Percentiles rank a stretch among this genome's conserved stretches.
These are phyloP conservation scores for Eristalis tenax DNA, from an alignment of 2,888 invertebrate species.

Conservation along the genomic window DNA sequence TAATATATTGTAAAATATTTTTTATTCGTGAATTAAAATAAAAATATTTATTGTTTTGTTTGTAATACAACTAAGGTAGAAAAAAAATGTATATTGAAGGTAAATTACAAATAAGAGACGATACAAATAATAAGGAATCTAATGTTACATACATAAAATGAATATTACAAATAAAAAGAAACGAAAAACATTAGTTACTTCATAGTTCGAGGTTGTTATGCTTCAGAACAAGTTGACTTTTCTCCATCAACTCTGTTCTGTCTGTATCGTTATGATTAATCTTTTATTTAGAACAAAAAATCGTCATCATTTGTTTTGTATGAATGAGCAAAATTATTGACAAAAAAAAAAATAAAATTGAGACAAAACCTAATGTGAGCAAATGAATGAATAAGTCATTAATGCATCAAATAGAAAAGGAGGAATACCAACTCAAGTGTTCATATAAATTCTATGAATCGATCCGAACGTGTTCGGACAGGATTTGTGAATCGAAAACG, in stretches of 20 bases:
- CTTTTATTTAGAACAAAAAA: slow-evolving; percentile 31
- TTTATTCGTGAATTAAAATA: slow-evolving; percentile 53
- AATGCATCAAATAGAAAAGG: not conserved
- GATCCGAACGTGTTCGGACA: slow-evolving; percentile 2
- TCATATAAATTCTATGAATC: not conserved
- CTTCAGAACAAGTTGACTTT: slow-evolving; percentile 3
- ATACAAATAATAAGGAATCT: slow-evolving; percentile 36
- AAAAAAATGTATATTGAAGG: slow-evolving; percentile 43
- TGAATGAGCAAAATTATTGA: slow-evolving; percentile 41
- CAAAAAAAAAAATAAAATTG: slow-evolving; percentile 37
- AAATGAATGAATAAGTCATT: not conserved
- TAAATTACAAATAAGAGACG: slow-evolving; percentile 42
- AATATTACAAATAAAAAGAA: slow-evolving; percentile 53
- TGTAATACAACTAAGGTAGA: slow-evolving; percentile 47
- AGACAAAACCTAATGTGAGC: slow-evolving; percentile 43
- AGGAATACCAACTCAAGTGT: not conserved
- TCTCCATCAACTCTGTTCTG: not conserved
- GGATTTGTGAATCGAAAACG: not conserved
- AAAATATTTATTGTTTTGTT: slow-evolving; percentile 35
- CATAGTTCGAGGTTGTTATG: slow-evolving; percentile 29
- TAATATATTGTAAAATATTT: slow-evolving; percentile 40
- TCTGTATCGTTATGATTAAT: slow-evolving; percentile 3
- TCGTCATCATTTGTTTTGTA: not conserved
- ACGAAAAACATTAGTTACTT: slow-evolving; percentile 28
- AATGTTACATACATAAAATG: slow-evolving; percentile 45